Base-by-base conservation (phyloP, 2,888 invertebrate species). In the Entomobrya multifasciata region DNA sequence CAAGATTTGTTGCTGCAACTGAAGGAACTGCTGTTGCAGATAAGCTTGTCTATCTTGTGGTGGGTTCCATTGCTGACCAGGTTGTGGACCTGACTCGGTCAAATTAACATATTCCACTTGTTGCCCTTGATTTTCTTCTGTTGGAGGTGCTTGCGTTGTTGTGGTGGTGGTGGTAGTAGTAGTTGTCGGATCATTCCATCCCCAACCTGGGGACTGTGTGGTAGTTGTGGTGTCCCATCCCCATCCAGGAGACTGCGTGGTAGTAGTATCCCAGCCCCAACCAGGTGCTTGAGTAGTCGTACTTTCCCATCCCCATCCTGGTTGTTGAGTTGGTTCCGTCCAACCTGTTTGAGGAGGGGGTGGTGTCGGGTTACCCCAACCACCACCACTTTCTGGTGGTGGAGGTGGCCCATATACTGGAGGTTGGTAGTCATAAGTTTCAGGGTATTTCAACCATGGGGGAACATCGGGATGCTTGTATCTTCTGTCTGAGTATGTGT, bases 241-340 rank as follows among this genome's bases (percentile, higher is more conserved):
- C 79, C 79, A 79, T 2, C 79, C 79, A 25, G 78, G 78, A 27
- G 17, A 22, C 44, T 49, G 20, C 0, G 81, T 70, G 5, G 83
- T 82, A 20, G 74, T 52, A 11, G 82, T 36, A 30, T 52, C 49
- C 84, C 78, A 77, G 1, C 84, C 84, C 84, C 78, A 84, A 6
- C 84, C 84, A 17, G 83, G 67, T 17, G 49, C 47, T 20, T 74
- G 70, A n/a, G 81, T 72, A 1, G 81, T 77, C 5, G 77, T 80
- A 27, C 57, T 70, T 13, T 62, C 65, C 83, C 83, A 83, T 30
- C 82, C 82, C 82, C 82, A 82, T 20, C 82, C 82, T 5, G 65
- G 80, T 11, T 65, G 15, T 20, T 41, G 22, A 13, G 57, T 60
- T 8, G 82, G 60, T 36, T 36, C 36, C 30, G 74, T 82, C 72